A percentile compares a stretch with the other conserved stretches of the same genome.
Evolutionary conservation across 2,113 vertebrate species (phyloP).

Genomic region (Suncus etruscus): DNA sequence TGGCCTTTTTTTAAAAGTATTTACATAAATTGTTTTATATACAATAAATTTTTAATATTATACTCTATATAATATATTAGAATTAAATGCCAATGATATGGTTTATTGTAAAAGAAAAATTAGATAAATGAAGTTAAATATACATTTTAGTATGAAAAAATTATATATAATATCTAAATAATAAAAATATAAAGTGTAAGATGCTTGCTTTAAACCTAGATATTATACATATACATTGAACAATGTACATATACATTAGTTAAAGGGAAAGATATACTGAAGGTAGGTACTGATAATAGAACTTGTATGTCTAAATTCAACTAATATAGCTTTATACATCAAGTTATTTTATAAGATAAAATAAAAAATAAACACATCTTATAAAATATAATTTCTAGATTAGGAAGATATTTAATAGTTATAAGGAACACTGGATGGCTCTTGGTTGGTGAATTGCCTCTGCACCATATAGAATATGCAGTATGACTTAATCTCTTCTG

Average conservation of each 20-base stretch:
- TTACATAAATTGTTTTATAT: not conserved
- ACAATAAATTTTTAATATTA: not conserved
- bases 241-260: too few species aligned
- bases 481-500: not conserved
- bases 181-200: not conserved
- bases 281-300: too few species aligned
- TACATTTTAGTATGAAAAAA: not conserved
- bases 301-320: too few species aligned
- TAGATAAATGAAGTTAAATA: not conserved
- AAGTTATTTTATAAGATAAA: too few species aligned
- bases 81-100: not conserved
- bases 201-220: not conserved
- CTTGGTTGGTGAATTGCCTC: not conserved
- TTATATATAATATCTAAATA: not conserved
- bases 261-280: too few species aligned
- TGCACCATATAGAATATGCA: too few species aligned
- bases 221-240: too few species aligned
- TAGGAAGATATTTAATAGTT: not conserved
- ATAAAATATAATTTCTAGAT: not conserved
- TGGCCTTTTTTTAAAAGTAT: not conserved
- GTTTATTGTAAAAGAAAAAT: constrained; percentile 17
- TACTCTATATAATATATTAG: not conserved
- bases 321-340: too few species aligned
- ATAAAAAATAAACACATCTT: not conserved
- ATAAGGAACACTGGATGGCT: not conserved